Conservation (phyloP, 1,140 invertebrate species). For the Bombus waltoni region DNA sequence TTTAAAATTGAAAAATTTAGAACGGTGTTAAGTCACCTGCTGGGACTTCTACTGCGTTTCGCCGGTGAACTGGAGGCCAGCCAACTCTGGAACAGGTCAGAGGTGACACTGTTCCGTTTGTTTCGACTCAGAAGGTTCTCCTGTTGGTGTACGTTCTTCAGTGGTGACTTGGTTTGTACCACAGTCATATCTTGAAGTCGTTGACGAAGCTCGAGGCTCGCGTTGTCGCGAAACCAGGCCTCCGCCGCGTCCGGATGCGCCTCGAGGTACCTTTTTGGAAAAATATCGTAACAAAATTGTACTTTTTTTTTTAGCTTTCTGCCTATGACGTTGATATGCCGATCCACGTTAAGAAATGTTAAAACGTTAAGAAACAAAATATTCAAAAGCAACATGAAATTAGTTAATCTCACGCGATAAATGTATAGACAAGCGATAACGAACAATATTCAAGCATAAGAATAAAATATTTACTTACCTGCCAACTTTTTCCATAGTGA, state of each 20-base stretch:
- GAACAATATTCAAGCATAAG: neutral
- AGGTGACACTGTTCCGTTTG: constrained; percentile 90
- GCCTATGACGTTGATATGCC: neutral
- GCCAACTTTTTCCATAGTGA: constrained; percentile 78
- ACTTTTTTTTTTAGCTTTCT: neutral
- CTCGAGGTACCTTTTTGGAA: constrained; percentile 81
- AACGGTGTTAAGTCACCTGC: constrained; percentile 81
- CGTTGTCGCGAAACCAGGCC: constrained; percentile 89
- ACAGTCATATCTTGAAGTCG: constrained; percentile 77
- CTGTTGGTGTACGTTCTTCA: constrained; percentile 82
- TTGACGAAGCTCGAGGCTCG: constrained; percentile 85
- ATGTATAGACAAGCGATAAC: neutral
- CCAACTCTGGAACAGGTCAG: constrained; percentile 93
- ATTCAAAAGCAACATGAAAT: neutral
- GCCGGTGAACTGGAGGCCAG: constrained; percentile 88
- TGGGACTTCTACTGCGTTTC: constrained; percentile 82
- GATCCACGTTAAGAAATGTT: neutral
- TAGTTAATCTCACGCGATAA: neutral
- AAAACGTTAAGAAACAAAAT: neutral
- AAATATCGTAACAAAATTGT: neutral
- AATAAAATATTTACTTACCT: constrained; percentile 61
- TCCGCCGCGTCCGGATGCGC: constrained; percentile 85
- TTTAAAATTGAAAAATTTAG: neutral
- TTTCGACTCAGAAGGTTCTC: constrained; percentile 67
- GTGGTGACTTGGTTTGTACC: constrained; percentile 76